These are phyloP conservation scores for Cryptotermes secundus DNA, from an alignment of 1,140 invertebrate species.

Conservation along the genomic window DNA sequence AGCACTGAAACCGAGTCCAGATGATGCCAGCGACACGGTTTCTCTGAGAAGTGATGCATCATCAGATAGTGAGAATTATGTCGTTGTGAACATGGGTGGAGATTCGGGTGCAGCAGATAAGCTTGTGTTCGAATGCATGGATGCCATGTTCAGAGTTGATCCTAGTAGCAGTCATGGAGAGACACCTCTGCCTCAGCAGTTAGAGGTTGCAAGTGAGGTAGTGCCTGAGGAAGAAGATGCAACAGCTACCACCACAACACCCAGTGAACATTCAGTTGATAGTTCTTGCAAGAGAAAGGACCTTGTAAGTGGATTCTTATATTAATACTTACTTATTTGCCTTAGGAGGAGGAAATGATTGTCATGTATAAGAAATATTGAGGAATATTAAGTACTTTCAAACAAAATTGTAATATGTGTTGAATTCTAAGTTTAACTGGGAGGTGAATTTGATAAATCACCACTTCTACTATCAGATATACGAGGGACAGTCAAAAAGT, in stretches of 20 bases:
- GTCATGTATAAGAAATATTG: no score
- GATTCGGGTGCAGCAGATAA: slow-evolving; percentile 44
- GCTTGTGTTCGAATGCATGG: slow-evolving; percentile 41
- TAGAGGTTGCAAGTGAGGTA: slow-evolving; percentile 83
- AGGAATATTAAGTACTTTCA: no score
- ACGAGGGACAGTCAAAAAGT: no score
- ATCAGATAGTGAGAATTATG: slow-evolving; percentile 77
- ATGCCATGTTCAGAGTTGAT: slow-evolving; percentile 59
- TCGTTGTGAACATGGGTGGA: slow-evolving; percentile 54
- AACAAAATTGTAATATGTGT: no score
- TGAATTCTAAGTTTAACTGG: no score
- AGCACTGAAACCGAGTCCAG: slow-evolving; percentile 66
- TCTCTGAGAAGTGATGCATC: slow-evolving; percentile 62
- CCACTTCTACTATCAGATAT: no score
- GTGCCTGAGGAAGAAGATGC: slow-evolving; percentile 66
- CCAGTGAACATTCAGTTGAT: slow-evolving; percentile 76
- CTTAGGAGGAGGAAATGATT: no score
- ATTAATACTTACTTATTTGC: no score
- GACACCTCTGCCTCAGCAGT: slow-evolving; percentile 38
- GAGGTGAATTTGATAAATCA: no score
- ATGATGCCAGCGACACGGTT: slow-evolving; percentile 59
- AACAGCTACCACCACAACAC: slow-evolving; percentile 56
- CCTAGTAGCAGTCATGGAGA: slow-evolving; percentile 38
- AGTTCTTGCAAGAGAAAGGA: slow-evolving; percentile 77
- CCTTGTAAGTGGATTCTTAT: slow-evolving; percentile 55